phyloP scores from a whole-genome alignment of 2,888 invertebrate species.

The Epiblema foenella region DNA sequence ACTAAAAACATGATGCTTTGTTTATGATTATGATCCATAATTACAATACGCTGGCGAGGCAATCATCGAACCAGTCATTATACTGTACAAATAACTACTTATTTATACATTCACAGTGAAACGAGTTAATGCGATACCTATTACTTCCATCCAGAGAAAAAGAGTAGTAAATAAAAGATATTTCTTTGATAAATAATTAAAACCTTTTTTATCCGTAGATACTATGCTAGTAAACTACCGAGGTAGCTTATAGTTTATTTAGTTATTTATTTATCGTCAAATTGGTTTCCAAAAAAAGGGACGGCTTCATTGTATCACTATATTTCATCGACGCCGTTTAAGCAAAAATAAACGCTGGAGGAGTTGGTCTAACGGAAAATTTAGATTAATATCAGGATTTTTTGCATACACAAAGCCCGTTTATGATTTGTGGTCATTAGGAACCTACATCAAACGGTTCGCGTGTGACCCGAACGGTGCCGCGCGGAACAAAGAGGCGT shows the following conservation, averaged over 20 bases:
- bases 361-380: conserved; percentile 71
- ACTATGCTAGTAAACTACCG: conserved; percentile 17
- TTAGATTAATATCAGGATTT: conserved; percentile 75
- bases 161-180: not conserved
- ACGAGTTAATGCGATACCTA: conserved; percentile 67
- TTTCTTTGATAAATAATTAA: not conserved
- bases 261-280: conserved; percentile 71
- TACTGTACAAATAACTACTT: conserved; percentile 80
- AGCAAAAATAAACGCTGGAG: conserved; percentile 51
- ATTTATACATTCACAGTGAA: conserved; percentile 71
- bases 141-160: conserved; percentile 46
- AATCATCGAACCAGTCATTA: conserved; percentile 82
- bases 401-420: conserved; percentile 62
- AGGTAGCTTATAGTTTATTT: conserved; percentile 58
- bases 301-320: conserved; percentile 60
- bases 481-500: conserved; percentile 49
- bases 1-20: conserved; percentile 68
- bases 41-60: conserved; percentile 76
- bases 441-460: conserved; percentile 71
- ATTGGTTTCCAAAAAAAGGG: conserved; percentile 64
- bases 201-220: not conserved
- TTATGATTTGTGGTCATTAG: conserved; percentile 76
- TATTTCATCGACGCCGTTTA: conserved; percentile 64
- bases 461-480: conserved; percentile 62
- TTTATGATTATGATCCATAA: conserved; percentile 83